Percentiles rank a stretch among this genome's conserved stretches.
phyloP scores from a whole-genome alignment of 2,797 vertebrate species.

The Lycodopsis pacificus region DNA sequence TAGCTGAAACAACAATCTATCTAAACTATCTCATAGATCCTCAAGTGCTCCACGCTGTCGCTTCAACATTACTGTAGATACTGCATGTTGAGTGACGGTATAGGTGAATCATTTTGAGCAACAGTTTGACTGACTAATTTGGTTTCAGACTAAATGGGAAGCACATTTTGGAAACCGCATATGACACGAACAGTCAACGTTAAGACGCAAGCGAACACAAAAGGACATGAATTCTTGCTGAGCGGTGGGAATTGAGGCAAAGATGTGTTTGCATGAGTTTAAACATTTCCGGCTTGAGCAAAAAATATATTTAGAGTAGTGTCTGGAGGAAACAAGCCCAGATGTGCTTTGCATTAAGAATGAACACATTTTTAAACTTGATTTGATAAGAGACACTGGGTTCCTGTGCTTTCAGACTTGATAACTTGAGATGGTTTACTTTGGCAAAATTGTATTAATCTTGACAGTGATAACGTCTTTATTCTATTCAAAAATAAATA shows the following conservation, averaged over 20 bases:
- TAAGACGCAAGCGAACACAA: background rate
- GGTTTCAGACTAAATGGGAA: background rate
- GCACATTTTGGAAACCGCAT: background rate
- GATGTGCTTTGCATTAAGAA: background rate
- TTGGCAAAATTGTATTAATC: background rate
- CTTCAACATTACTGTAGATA: background rate
- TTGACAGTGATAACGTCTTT: background rate
- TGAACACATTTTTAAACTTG: background rate
- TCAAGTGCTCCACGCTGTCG: background rate
- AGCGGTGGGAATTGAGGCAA: background rate
- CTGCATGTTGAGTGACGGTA: background rate
- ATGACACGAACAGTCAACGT: background rate
- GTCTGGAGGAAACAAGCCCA: background rate
- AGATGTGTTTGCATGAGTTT: background rate
- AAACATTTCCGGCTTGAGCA: background rate
- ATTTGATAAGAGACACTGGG: background rate
- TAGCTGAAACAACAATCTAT: conserved; percentile 33
- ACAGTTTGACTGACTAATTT: background rate
- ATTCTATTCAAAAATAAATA: background rate
- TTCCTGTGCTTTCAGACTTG: background rate
- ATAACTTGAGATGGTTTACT: background rate
- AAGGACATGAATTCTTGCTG: background rate
- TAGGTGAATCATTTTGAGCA: background rate
- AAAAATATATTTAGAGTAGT: background rate
- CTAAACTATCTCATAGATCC: background rate